Conservation (phyloP, 2,888 invertebrate species). For the Cyclophora punctaria region DNA sequence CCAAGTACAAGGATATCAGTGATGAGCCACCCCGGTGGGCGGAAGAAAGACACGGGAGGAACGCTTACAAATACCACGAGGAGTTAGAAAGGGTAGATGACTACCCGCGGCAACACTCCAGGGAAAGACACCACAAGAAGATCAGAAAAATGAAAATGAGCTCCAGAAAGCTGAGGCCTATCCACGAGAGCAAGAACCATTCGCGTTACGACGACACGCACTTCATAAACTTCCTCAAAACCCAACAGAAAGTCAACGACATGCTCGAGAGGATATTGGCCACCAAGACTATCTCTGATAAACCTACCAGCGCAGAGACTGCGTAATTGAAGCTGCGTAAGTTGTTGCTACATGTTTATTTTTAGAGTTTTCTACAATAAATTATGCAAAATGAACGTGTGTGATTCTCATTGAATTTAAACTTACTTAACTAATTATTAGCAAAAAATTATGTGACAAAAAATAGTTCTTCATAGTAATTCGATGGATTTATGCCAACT, state of each 20-base stretch:
- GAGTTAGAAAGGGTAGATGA: constrained; percentile 30
- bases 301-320: constrained; percentile 35
- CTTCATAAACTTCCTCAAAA: constrained; percentile 50
- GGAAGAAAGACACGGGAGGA: too few relatives aligned
- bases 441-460: too few relatives aligned
- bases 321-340: constrained; percentile 19
- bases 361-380: too few relatives aligned
- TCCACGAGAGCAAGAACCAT: constrained; percentile 28
- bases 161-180: constrained; percentile 42
- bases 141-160: constrained; percentile 23
- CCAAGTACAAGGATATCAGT: too few relatives aligned
- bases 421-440: too few relatives aligned
- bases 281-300: constrained; percentile 30
- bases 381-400: too few relatives aligned
- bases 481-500: too few relatives aligned
- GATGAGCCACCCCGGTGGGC: too few relatives aligned
- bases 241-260: constrained; percentile 59
- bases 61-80: constrained; percentile 15
- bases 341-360: background rate
- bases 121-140: constrained; percentile 8
- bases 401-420: too few relatives aligned
- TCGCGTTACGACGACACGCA: constrained; percentile 40
- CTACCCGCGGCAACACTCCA: constrained; percentile 10
- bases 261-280: constrained; percentile 53
- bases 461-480: too few relatives aligned